Evolutionary conservation across 2,113 vertebrate genomes (phyloP).

Genomic region (Diadophis punctatus): DNA sequence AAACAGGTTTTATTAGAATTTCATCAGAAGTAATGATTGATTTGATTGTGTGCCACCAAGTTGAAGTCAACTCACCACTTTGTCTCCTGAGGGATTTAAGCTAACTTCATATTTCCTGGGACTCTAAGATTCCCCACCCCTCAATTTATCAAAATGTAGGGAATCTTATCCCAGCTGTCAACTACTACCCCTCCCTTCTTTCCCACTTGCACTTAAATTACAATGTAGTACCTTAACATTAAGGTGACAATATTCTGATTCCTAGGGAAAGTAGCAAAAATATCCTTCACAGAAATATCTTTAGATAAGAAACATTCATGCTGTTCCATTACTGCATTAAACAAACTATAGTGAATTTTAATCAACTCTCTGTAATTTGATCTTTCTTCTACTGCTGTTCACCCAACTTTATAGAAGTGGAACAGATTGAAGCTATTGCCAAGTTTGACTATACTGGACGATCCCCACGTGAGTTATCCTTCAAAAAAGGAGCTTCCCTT

Average conservation of each 20-base stretch:
- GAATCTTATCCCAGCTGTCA: not conserved
- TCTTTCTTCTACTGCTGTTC: conserved; percentile 5
- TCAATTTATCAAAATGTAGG: not conserved
- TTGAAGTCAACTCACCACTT: not conserved
- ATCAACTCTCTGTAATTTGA: not conserved
- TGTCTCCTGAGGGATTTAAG: not conserved
- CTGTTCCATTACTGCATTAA: not conserved
- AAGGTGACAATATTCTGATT: not conserved
- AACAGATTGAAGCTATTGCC: conserved; percentile 98
- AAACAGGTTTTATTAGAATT: not conserved
- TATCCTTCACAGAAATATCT: not conserved
- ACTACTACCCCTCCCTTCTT: no score
- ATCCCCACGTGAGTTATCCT: conserved; percentile 90
- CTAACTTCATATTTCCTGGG: not conserved
- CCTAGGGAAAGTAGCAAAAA: not conserved
- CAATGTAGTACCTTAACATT: not conserved
- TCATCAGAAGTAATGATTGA: not conserved
- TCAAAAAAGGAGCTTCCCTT: conserved; percentile 95
- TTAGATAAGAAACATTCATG: not conserved
- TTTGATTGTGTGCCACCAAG: not conserved
- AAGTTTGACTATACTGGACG: conserved; percentile 95
- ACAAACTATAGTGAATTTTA: fast-evolving
- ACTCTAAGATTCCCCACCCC: not conserved
- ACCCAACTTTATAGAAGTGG: conserved; percentile 78
- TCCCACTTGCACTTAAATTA: not conserved